A percentile compares a stretch with the other conserved stretches of the same genome.
phyloP scores from a whole-genome alignment of 2,113 vertebrate genomes.

The Callionymus lyra region DNA sequence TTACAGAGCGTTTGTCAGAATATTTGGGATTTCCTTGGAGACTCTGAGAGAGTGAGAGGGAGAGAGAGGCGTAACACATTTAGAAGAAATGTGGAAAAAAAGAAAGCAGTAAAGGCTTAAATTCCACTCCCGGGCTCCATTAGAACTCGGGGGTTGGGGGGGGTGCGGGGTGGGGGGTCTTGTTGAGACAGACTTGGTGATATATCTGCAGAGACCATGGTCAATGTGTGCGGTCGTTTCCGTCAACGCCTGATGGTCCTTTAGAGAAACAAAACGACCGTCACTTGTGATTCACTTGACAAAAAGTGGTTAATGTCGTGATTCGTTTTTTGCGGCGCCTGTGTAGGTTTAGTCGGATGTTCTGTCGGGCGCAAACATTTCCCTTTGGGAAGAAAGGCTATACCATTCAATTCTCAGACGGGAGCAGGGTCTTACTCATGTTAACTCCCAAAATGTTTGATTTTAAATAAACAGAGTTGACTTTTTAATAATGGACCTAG shows the following conservation, averaged over 20 bases:
- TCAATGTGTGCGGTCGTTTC: constrained; percentile 42
- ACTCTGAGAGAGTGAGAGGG: constrained; percentile 13
- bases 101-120: constrained; percentile 26
- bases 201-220: constrained; percentile 33
- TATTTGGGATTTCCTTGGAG: constrained; percentile 4
- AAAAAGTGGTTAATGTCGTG: constrained; percentile 35
- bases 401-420: too few species aligned
- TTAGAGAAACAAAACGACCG: constrained; percentile 12
- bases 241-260: constrained; percentile 23
- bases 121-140: constrained; percentile 20
- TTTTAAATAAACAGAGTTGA: too few species aligned
- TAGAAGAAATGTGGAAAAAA: constrained; percentile 27
- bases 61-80: constrained; percentile 11
- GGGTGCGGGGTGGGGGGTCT: constrained; percentile 12
- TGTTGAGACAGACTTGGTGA: constrained; percentile 35
- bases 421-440: too few species aligned
- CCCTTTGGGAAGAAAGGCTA: too few species aligned
- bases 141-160: not conserved
- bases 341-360: too few species aligned
- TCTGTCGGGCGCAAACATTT: too few species aligned
- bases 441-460: too few species aligned
- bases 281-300: constrained; percentile 32
- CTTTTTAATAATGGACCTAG: too few species aligned
- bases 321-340: not conserved
- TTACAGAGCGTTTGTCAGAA: constrained; percentile 7